Percentiles rank a stretch among this genome's conserved stretches.
Evolutionary conservation across 2,797 vertebrate genomes (phyloP).

Genomic region (Lindbergichthys nudifrons): DNA sequence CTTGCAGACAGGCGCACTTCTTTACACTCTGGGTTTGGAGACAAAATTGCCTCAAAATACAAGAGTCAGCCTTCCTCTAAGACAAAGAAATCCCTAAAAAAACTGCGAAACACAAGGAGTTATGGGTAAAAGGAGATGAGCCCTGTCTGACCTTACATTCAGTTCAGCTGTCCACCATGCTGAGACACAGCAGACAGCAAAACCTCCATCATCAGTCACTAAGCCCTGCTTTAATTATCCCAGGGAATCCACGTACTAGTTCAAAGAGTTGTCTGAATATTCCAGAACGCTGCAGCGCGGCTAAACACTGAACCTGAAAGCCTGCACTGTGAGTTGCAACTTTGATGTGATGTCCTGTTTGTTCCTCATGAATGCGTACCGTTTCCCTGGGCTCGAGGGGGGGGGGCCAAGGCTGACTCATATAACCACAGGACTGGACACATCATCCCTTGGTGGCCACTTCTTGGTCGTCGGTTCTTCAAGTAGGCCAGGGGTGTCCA

Average conservation of each 20-base stretch:
- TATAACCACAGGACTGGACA: slow-evolving; percentile 25
- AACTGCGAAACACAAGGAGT: slow-evolving; percentile 28
- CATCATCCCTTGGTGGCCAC: slow-evolving; percentile 27
- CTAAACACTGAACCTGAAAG: neutral
- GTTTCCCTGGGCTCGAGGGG: neutral
- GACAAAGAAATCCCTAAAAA: slow-evolving; percentile 17
- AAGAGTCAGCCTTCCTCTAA: slow-evolving; percentile 37
- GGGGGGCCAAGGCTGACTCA: slow-evolving; percentile 58
- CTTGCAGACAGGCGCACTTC: slow-evolving; percentile 26
- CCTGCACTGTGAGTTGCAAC: neutral
- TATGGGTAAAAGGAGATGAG: slow-evolving; percentile 6
- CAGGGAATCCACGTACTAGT: neutral
- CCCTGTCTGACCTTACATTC: neutral
- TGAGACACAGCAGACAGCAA: slow-evolving; percentile 1
- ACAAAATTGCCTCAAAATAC: slow-evolving; percentile 52
- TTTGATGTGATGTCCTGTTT: slow-evolving; percentile 20
- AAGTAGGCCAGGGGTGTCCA: too few relatives aligned
- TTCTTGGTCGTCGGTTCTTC: too few relatives aligned
- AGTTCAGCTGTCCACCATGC: slow-evolving; percentile 4
- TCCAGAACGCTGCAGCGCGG: too few relatives aligned
- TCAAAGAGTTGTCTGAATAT: neutral
- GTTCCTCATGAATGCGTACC: slow-evolving; percentile 31
- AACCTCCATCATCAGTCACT: slow-evolving; percentile 3
- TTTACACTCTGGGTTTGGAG: slow-evolving; percentile 28
- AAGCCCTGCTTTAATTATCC: neutral